Base-by-base conservation (phyloP, 2,113 vertebrate species). In the Grus americana region DNA sequence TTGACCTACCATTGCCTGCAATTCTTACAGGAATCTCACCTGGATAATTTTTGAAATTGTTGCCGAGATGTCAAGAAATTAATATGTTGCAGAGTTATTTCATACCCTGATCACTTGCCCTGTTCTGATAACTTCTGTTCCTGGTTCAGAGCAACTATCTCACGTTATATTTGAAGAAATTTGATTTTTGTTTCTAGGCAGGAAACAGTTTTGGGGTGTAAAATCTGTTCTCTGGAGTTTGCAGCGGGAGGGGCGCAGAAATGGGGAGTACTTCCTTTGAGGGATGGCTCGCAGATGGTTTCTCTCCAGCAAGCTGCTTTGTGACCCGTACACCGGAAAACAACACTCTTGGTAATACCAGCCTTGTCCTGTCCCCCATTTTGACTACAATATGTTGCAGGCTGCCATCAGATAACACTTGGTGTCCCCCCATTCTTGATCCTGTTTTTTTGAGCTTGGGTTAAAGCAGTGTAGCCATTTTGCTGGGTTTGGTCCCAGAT, bases 1-100 rank as follows among this genome's bases (percentile, higher is more conserved):
- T 96, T 92, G 92, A 97, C 96, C 91, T 93, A 32, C 54, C n/a
- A n/a, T 62, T 87, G 52, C 57, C 36, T 68, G 27, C 68, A 87
- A 62, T 93, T 85, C 61, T 81, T 84, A 34, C 52, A 63, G 44
- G 67, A 92, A 84, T 76, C 32, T 87, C 71, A 80, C 74, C 57
- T 73, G 50, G 79, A 42, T 81, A 80, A 83, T 85, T 68, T 84
- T 78, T 91, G 26, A 70, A 87, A 86, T 83, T 44, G 68, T 88
- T 92, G 17, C 65, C 3, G 20, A 72, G 32, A 44, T 74, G 50
- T 67, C 75, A 72, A 57, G 49, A 79, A 84, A 67, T 67, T 1
- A 78, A 13, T 65, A 42, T 15, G 9, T 68, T 76, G 21, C 46
- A 58, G 62, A 61, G 54, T 81, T 79, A 85, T 67, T 95, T 86